phyloP scores from a whole-genome alignment of 2,797 vertebrate genomes.

The Hipposideros larvatus region DNA sequence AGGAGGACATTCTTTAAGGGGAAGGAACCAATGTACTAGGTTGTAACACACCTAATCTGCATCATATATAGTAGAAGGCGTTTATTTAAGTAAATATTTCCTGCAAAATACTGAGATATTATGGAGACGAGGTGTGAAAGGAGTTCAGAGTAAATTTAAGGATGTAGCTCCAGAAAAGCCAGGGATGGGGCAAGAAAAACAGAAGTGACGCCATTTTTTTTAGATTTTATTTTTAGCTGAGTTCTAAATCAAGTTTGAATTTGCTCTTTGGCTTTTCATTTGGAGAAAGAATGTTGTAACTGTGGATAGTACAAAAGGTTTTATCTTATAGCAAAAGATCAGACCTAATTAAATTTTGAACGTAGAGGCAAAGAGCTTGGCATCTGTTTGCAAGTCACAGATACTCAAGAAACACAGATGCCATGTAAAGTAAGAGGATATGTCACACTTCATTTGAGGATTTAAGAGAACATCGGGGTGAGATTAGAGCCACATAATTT shows the following conservation, averaged over 20 bases:
- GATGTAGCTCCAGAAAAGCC: not conserved
- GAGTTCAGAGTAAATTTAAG: not conserved
- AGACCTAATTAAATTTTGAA: conserved; percentile 17
- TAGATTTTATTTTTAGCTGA: not conserved
- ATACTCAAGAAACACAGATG: not conserved
- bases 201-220: not conserved
- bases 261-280: not conserved
- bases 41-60: not conserved
- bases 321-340: not conserved
- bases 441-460: not conserved
- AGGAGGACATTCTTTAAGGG: not conserved
- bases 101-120: not conserved
- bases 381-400: not conserved
- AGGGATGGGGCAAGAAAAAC: not conserved
- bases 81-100: not conserved
- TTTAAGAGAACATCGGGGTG: not conserved
- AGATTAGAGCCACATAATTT: not conserved
- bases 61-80: not conserved
- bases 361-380: not conserved
- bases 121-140: not conserved
- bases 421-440: not conserved
- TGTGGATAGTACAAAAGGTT: not conserved
- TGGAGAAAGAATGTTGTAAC: not conserved
- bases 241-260: not conserved
- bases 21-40: not conserved